These are phyloP conservation scores for Calcarius lapponicus DNA, from an alignment of 2,797 vertebrate species.

Conservation along the genomic window DNA sequence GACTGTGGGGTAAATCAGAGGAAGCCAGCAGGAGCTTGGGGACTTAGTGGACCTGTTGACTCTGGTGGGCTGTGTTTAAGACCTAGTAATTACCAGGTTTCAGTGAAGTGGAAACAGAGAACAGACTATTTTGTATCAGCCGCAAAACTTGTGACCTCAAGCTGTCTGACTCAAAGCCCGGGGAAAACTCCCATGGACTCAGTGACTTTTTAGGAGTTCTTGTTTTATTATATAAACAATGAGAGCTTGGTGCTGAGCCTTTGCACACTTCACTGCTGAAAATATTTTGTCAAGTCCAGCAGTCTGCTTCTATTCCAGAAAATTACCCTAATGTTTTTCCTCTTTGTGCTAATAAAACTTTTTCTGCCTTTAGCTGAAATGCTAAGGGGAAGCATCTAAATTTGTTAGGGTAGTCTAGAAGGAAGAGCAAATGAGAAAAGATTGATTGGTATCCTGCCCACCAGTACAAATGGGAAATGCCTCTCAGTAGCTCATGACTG, in stretches of 20 bases:
- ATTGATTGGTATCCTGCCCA: neutral
- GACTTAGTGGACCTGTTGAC: neutral
- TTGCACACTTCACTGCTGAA: rapidly evolving
- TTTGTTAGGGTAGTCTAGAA: neutral
- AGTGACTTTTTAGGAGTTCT: neutral
- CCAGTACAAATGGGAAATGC: neutral
- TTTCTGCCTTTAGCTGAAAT: neutral
- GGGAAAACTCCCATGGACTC: neutral
- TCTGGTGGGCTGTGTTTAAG: neutral
- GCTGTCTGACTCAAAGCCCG: neutral
- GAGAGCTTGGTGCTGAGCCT: neutral
- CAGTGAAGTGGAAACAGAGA: neutral
- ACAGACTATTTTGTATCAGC: neutral
- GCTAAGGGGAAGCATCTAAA: neutral
- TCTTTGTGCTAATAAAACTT: neutral
- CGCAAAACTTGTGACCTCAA: neutral
- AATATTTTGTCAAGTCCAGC: neutral
- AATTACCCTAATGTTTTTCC: neutral
- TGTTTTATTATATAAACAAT: neutral
- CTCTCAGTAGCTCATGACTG: neutral
- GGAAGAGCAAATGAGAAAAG: neutral
- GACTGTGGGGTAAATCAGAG: neutral
- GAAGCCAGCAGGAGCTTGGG: neutral
- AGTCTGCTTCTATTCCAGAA: neutral
- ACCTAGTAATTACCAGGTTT: neutral